Percentiles rank a stretch among this genome's conserved stretches.
Conservation (phyloP, 2,888 invertebrate genomes). For the Palloptera scutellata region DNA sequence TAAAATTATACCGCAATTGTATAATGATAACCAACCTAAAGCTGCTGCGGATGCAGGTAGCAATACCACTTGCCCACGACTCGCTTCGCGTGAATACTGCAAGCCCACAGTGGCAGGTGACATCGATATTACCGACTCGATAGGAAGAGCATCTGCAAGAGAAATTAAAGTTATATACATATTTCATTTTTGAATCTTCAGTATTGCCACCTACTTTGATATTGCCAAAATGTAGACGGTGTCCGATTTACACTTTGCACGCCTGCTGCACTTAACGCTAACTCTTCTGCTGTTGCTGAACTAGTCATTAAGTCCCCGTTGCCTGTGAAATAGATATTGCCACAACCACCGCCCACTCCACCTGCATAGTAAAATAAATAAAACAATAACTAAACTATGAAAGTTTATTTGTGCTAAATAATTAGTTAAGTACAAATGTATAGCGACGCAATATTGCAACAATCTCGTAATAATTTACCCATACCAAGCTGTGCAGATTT, state of each 20-base stretch:
- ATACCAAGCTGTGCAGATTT: too few species aligned
- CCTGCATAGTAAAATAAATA: constrained; percentile 40
- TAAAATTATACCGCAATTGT: too few species aligned
- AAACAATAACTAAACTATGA: too few species aligned
- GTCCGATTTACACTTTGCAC: constrained; percentile 52
- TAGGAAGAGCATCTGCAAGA: constrained; percentile 71
- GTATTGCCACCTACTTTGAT: constrained; percentile 71
- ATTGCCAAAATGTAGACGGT: constrained; percentile 77
- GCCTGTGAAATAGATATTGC: constrained; percentile 59
- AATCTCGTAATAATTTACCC: too few species aligned
- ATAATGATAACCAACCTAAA: constrained; percentile 62
- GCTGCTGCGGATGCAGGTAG: constrained; percentile 74
- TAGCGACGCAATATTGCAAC: too few species aligned
- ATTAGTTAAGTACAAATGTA: too few species aligned
- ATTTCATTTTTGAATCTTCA: background rate
- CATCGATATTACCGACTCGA: constrained; percentile 79
- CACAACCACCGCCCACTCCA: constrained; percentile 53
- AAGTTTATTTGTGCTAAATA: too few species aligned
- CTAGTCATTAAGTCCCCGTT: constrained; percentile 59
- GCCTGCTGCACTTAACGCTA: constrained; percentile 53
- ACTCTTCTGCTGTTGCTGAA: constrained; percentile 53
- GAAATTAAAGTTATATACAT: too few species aligned
- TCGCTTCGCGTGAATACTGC: constrained; percentile 86
- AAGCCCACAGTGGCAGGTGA: constrained; percentile 80
- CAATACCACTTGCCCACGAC: constrained; percentile 82